Conservation (phyloP, 2,113 vertebrate genomes). For the Puffinus mauretanicus region DNA sequence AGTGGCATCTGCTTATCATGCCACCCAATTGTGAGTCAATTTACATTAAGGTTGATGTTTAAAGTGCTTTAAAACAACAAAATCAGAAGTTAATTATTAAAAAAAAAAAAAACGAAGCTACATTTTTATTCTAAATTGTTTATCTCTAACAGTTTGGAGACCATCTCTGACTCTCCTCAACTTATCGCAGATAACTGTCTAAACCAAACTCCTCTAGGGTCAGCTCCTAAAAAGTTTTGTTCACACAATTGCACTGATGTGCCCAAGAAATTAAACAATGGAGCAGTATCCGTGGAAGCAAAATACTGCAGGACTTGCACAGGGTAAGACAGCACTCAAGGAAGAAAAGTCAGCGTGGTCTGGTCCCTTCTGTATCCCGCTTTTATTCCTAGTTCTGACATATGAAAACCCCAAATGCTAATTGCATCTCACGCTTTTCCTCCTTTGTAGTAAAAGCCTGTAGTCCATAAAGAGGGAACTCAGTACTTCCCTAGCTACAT, state of each 20-base stretch:
- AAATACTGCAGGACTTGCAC: background rate
- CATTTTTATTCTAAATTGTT: background rate
- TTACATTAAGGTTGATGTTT: background rate
- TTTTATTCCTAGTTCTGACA: background rate
- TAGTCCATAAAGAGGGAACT: background rate
- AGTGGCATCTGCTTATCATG: conserved; percentile 1
- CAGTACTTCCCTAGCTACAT: background rate
- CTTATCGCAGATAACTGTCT: background rate
- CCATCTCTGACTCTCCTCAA: background rate
- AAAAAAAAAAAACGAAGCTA: background rate
- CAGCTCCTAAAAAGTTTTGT: background rate
- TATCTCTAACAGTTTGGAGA: background rate
- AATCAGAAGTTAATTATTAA: background rate
- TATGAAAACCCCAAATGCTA: background rate
- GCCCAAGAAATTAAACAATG: background rate
- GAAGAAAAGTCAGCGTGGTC: background rate
- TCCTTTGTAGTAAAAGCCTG: background rate
- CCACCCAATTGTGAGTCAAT: background rate
- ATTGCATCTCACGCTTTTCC: background rate
- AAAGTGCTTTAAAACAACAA: background rate
- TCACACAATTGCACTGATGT: background rate
- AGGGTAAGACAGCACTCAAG: background rate
- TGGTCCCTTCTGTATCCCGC: background rate
- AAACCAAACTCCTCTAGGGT: background rate
- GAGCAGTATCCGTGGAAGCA: background rate